Base-by-base conservation (phyloP, 2,888 invertebrate species). In the Papilio protenor region DNA sequence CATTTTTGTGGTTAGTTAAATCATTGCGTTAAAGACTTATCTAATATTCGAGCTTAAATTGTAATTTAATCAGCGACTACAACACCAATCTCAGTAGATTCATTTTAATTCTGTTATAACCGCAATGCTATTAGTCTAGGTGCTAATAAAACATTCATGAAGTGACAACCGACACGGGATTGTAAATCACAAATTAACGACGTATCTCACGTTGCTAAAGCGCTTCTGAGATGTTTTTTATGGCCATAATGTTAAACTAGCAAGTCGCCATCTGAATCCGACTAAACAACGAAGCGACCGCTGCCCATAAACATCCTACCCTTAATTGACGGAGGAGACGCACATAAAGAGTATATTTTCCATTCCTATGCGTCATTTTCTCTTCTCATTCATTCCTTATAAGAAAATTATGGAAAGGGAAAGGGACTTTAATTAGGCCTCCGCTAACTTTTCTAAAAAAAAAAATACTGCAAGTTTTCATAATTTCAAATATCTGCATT, bases 101-200 rank as follows among this genome's bases (percentile, higher is more conserved):
- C 55, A 78, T 78, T 78, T 64, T 75, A 71, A 78, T 75, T 78
- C 77, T 52, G 77, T 70, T 71, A 75, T 75, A 78, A 75, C 77
- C 77, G 71, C 77, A 78, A 78, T 71, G 75, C 75, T 78, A 78
- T 78, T 78, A 78, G 77, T 78, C 49, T 71, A 71, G 70, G 61
- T 52, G 61, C 75, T 78, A 71, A 78, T 78, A 78, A 78, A 78
- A 78, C 77, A 78, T 78, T 78, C 77, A 78, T 78, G 77, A 72
- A 75, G 72, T 78, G 77, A 75, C 77, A 78, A 78, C 61, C 64
- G 75, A 75, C 66, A 52, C 45, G 74, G 75, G 71, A 75, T 75
- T 78, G 75, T 78, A 78, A 78, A 78, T 78, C n/a, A n/a, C 75
- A 78, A 71, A 78, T 78, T 78, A 78, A 61, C 77, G 75, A 78